Base-by-base conservation (phyloP, 2,113 vertebrate genomes). In the Sander lucioperca region DNA sequence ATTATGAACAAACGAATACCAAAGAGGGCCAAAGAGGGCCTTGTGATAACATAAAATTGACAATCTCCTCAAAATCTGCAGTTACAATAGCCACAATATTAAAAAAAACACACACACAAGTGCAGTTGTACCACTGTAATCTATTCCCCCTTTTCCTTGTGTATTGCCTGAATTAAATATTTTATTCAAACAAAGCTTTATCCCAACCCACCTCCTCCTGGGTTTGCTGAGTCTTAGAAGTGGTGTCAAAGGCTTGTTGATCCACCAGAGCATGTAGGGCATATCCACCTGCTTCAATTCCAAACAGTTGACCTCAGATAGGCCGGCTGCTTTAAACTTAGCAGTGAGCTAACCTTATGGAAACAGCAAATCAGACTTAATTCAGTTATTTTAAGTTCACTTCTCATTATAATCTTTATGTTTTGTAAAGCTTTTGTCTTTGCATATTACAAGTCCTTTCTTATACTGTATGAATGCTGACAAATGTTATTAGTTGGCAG, bases 231-330 rank as follows among this genome's bases (percentile, higher is more conserved):
- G 69, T 91, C 77, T 78, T 85, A 73, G 74, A 90, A 84, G 76
- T 77, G 64, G 74, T 84, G 82, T 89, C 84, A 92, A 89, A 83
- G 79, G 80, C n/a, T 82, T 87, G 77, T 79, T 88, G 79, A 91
- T 86, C 72, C 65, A 83, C 88, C 59, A 19, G 58, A 61, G 66
- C 82, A n/a, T n/a, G n/a, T n/a, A n/a, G n/a, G n/a, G n/a, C 74
- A 73, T 19, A 75, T 70, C 19, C 30, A 81, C 16, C 62, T 50
- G 63, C 71, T 53, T 62, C 23, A 47, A 54, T 72, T 73, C 61
- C 43, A 84, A 83, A 71, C 27, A 61, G 23, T 45, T 53, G 50
- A 76, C 69, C 66, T 47, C 23, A 64, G 30, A 74, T 36, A 36
- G 58, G 27, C 18, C 5, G 4, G 39, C 39, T 45, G 62, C 62